Evolutionary conservation across 2,797 vertebrate genomes (phyloP), one percentile per base, ranked within the genome.

Genomic region (Melanotaenia pygmaea): DNA sequence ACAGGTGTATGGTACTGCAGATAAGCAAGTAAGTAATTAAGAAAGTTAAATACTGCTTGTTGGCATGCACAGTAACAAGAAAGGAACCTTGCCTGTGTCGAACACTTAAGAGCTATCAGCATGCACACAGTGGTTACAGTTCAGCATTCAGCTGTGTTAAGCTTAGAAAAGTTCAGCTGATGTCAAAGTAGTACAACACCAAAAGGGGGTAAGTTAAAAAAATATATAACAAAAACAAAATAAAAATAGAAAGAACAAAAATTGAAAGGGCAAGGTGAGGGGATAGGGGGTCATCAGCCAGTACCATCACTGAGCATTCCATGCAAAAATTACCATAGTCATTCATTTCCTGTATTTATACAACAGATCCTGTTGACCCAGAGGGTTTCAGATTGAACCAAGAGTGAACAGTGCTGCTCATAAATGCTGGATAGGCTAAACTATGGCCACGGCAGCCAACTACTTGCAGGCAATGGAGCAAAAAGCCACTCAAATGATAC

Each of bases 281-380:
- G 61, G 22, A 40, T 22, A 60, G 43, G 66, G 79, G 72, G 76
- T 82, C 83, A 86, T 91, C 87, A 88, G 91, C 92, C 90, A 91
- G 90, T 88, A 91, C 90, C 83, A 84, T 90, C 85, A 94, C 90
- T 93, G 90, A 94, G 90, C 93, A 94, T 94, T 94, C 92, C 94
- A 94, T 93, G 92, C 94, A 95, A 94, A 95, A 95, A 93, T 87
- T 92, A 94, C 93, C 92, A 93, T 90, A 72, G 86, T 93, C 89
- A 93, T 90, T 93, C 86, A 91, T 90, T 76, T 90, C 68, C 72
- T 86, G 70, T 70, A 83, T 82, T 90, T 85, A 89, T 89, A 85
- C 84, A 67, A 88, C 83, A 92, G 89, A 91, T 91, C 91, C 89
- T 91, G 90, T 82, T 73, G 81, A 93, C 91, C 89, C 87, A 88